Evolutionary conservation across 2,888 invertebrate genomes (phyloP).

Genomic region (Caradrina kadenii): DNA sequence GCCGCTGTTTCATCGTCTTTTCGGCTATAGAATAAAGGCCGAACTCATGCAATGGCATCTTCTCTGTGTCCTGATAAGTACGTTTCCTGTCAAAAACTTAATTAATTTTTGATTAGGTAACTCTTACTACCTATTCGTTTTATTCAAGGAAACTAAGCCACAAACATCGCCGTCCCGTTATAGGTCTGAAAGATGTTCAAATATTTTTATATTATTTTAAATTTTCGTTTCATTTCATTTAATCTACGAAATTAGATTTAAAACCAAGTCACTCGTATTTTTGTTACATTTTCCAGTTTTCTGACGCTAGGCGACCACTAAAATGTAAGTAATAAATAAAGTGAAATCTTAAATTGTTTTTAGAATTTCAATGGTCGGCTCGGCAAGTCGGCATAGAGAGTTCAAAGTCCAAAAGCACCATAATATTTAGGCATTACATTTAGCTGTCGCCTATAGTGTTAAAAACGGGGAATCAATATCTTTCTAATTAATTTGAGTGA

Average conservation of each 20-base stretch:
- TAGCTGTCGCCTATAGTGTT: too few relatives aligned
- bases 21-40: slow-evolving; percentile 84
- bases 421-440: too few relatives aligned
- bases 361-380: too few relatives aligned
- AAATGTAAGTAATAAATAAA: neutral
- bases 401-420: too few relatives aligned
- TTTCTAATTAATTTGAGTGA: too few relatives aligned
- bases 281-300: neutral
- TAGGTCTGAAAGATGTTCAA: neutral
- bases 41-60: slow-evolving; percentile 79
- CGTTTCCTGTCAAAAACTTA: slow-evolving; percentile 80
- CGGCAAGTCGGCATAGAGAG: too few relatives aligned
- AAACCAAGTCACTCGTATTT: too few relatives aligned
- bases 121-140: neutral
- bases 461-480: too few relatives aligned
- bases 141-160: neutral
- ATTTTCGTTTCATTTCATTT: too few relatives aligned
- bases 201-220: too few relatives aligned
- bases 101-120: slow-evolving; percentile 55
- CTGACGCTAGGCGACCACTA: neutral
- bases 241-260: too few relatives aligned
- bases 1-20: slow-evolving; percentile 71
- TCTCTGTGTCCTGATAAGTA: slow-evolving; percentile 76
- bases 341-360: neutral
- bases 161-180: neutral